Conservation (phyloP, 1,140 invertebrate genomes). For the Polypedilum vanderplanki region DNA sequence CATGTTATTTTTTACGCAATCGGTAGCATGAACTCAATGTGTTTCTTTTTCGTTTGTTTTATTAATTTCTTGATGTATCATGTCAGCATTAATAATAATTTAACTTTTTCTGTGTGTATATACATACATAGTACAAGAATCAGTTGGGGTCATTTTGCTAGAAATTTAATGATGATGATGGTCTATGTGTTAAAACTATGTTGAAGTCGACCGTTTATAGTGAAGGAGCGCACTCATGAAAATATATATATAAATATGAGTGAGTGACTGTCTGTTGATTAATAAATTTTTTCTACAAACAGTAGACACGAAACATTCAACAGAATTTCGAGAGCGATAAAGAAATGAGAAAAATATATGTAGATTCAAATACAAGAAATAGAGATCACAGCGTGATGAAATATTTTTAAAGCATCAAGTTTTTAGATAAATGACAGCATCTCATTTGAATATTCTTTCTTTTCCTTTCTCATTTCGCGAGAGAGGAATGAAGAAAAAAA, state of each 20-base stretch:
- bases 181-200: constrained; percentile 2
- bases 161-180: constrained; percentile 2
- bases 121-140: too few relatives aligned
- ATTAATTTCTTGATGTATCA: constrained; percentile 28
- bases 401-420: constrained; percentile 12
- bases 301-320: constrained; percentile 17
- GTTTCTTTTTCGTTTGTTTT: constrained; percentile 16
- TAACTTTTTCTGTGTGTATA: constrained; percentile 2
- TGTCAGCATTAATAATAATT: constrained; percentile 28
- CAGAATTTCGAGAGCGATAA: neutral
- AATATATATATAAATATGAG: neutral
- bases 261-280: constrained; percentile 10
- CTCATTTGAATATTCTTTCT: neutral
- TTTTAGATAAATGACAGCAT: constrained; percentile 16
- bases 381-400: constrained; percentile 27
- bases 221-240: too few relatives aligned
- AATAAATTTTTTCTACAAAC: neutral
- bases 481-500: neutral
- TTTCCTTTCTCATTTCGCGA: neutral
- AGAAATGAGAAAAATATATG: neutral
- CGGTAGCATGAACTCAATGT: neutral
- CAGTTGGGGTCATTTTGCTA: neutral
- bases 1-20: neutral
- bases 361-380: neutral
- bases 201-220: neutral